Conservation (phyloP, 2,888 invertebrate genomes). For the Metopia argyrocephala region DNA sequence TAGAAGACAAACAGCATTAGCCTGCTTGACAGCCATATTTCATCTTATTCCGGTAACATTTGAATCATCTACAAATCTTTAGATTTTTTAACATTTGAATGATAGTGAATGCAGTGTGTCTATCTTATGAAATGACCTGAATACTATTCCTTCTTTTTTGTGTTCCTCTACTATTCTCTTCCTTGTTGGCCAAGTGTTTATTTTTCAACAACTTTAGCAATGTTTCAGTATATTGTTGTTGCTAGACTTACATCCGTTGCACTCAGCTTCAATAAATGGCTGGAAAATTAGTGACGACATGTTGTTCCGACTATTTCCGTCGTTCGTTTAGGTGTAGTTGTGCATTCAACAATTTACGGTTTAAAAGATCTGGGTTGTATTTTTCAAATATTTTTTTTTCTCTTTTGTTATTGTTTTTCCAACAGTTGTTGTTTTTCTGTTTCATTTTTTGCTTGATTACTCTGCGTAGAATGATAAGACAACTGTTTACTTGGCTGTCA, state of each 20-base stretch:
- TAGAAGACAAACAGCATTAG: neutral
- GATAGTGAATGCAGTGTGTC: neutral
- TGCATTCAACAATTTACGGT: constrained; percentile 41
- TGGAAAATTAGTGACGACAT: constrained; percentile 56
- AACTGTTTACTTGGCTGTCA: constrained; percentile 52
- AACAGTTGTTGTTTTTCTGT: constrained; percentile 4
- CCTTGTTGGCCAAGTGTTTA: neutral
- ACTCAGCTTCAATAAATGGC: constrained; percentile 37
- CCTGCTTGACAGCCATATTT: neutral
- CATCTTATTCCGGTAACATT: neutral
- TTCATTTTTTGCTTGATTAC: constrained; percentile 26
- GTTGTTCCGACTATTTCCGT: constrained; percentile 55
- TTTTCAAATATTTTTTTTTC: constrained; percentile 9
- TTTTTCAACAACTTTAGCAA: neutral
- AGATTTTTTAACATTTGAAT: neutral
- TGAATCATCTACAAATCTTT: neutral
- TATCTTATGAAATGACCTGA: neutral
- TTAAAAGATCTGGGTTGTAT: constrained; percentile 19
- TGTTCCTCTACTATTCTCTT: neutral
- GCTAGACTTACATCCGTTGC: constrained; percentile 32
- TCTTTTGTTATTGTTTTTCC: constrained; percentile 7
- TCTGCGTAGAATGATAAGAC: constrained; percentile 29
- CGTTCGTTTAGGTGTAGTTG: neutral
- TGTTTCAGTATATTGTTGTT: neutral
- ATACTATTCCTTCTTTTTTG: neutral